Conservation (phyloP, 2,888 invertebrate species). For the Caenorhabditis doughertyi region DNA sequence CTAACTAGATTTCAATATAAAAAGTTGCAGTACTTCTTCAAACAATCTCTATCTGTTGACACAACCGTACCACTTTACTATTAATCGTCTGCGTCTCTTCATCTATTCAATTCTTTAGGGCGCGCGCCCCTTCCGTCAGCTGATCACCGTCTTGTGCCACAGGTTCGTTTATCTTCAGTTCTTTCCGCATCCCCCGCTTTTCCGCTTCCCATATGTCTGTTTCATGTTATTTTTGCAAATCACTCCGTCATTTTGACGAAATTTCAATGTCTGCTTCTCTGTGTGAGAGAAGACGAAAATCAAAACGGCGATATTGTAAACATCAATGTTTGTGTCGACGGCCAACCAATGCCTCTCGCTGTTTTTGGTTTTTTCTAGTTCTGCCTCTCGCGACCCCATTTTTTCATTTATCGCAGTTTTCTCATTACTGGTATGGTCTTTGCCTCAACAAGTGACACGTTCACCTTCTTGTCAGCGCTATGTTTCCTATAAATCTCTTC, state of each 20-base stretch:
- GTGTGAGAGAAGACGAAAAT: conserved; percentile 11
- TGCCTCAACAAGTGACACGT: not conserved
- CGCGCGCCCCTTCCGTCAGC: conserved; percentile 47
- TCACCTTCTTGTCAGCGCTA: not conserved
- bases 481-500: no score
- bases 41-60: conserved; percentile 37
- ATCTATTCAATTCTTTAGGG: not conserved
- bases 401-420: conserved; percentile 23
- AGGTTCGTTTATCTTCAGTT: conserved; percentile 26
- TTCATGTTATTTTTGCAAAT: conserved; percentile 41
- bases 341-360: conserved; percentile 35
- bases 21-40: conserved; percentile 47
- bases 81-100: conserved; percentile 13
- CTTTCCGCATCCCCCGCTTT: conserved; percentile 22
- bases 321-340: conserved; percentile 50
- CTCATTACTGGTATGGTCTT: conserved; percentile 34
- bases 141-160: conserved; percentile 38
- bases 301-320: conserved; percentile 46
- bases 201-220: conserved; percentile 5
- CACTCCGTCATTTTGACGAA: conserved; percentile 22
- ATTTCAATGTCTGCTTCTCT: conserved; percentile 34
- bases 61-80: conserved; percentile 30
- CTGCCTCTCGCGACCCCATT: conserved; percentile 38
- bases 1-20: conserved; percentile 42
- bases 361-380: conserved; percentile 49